Percentiles rank a stretch among this genome's conserved stretches.
Conservation (phyloP, 2,797 vertebrate genomes). For the Pagetopsis macropterus region DNA sequence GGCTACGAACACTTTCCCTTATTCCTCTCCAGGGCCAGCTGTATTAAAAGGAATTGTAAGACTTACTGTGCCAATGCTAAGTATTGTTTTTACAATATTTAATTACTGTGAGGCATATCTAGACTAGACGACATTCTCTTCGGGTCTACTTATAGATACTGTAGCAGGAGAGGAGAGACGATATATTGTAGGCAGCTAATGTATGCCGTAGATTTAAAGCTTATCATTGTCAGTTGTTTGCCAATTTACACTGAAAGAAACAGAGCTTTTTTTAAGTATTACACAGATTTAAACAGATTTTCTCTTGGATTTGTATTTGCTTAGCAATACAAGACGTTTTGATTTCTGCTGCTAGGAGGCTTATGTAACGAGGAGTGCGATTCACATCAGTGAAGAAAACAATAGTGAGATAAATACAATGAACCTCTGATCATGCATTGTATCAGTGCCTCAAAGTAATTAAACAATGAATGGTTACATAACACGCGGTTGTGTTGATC, state of each 20-base stretch:
- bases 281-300: conserved; percentile 1
- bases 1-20: conserved; percentile 22
- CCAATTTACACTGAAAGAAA: not conserved
- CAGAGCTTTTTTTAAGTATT: not conserved
- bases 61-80: conserved; percentile 16
- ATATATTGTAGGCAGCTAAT: not conserved
- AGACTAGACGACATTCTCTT: conserved; percentile 22
- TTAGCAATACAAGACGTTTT: no score
- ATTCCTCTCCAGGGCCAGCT: conserved; percentile 18
- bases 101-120: conserved; percentile 37
- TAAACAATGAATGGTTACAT: not conserved
- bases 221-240: not conserved
- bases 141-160: conserved; percentile 7
- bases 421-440: not conserved
- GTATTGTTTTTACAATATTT: conserved; percentile 26
- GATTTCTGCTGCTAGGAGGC: not conserved
- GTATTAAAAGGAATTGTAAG: conserved; percentile 36
- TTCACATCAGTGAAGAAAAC: not conserved
- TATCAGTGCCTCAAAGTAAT: not conserved
- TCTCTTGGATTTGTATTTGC: no score
- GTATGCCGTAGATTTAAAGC: not conserved
- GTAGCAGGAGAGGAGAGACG: not conserved
- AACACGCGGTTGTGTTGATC: not conserved
- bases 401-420: not conserved
- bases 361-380: not conserved